phyloP scores from a whole-genome alignment of 2,888 invertebrate genomes.

The Hypena proboscidalis region DNA sequence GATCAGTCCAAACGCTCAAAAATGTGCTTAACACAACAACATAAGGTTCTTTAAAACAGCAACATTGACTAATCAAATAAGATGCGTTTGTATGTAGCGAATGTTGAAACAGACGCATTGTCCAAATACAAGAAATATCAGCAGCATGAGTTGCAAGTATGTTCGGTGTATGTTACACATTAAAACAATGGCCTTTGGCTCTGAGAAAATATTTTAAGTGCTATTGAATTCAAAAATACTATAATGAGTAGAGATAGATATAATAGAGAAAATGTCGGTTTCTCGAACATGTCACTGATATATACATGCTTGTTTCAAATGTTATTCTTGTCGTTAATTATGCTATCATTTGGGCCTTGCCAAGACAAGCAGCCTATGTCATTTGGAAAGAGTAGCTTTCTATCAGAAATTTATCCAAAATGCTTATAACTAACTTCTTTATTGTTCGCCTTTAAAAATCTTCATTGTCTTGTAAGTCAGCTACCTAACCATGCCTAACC shows the following conservation, averaged over 20 bases:
- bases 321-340: too few relatives aligned
- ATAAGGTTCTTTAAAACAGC: neutral
- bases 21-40: neutral
- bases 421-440: too few relatives aligned
- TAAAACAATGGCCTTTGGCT: conserved; percentile 4
- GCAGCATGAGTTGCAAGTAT: conserved; percentile 3
- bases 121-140: conserved; percentile 16
- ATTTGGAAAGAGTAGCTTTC: too few relatives aligned
- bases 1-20: neutral
- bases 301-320: too few relatives aligned
- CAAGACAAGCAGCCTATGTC: too few relatives aligned
- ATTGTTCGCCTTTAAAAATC: too few relatives aligned
- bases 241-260: neutral
- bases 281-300: too few relatives aligned
- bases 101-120: conserved; percentile 18
- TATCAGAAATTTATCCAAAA: too few relatives aligned
- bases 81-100: conserved; percentile 6
- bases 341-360: too few relatives aligned
- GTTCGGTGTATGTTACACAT: conserved; percentile 7
- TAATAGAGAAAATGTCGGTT: too few relatives aligned
- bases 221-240: neutral
- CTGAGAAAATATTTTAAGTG: conserved; percentile 2
- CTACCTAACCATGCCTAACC: too few relatives aligned
- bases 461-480: too few relatives aligned
- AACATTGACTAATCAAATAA: conserved; percentile 6